Evolutionary conservation across 2,113 vertebrate species (phyloP).

Genomic region (Paramormyrops kingsleyae): DNA sequence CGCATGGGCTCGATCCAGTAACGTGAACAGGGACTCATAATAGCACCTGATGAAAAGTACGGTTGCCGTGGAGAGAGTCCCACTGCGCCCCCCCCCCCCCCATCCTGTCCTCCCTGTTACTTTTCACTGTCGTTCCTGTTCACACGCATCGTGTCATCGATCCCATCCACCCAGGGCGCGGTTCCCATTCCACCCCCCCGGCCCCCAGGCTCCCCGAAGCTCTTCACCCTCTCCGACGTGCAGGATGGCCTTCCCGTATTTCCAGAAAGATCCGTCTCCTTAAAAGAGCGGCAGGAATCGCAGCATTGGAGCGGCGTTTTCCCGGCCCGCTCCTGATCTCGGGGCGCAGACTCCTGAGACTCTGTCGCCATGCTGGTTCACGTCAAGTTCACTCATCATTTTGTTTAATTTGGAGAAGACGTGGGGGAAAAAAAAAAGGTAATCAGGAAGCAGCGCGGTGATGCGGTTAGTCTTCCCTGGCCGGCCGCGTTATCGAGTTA

Average conservation of each 20-base stretch:
- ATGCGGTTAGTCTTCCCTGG: conserved; percentile 3
- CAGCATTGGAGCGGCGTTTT: conserved; percentile 73
- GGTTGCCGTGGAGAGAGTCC: conserved; percentile 68
- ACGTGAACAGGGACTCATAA: conserved; percentile 72
- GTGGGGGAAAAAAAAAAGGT: conserved; percentile 43
- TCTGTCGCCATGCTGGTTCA: conserved; percentile 60
- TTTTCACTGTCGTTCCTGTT: neutral
- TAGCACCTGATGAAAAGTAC: conserved; percentile 82
- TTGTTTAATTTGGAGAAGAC: conserved; percentile 78
- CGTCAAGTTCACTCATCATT: conserved; percentile 24
- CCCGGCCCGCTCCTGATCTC: conserved; percentile 73
- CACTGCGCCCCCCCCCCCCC: conserved; percentile 50
- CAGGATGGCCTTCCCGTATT: neutral
- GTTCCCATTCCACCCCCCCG: neutral
- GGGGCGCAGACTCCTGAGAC: conserved; percentile 89
- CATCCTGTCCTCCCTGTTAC: conserved; percentile 22
- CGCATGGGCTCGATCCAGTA: conserved; percentile 61
- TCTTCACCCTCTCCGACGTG: neutral
- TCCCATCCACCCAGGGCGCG: neutral
- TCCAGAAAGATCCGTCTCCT: conserved; percentile 33
- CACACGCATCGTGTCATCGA: neutral
- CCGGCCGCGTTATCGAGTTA: neutral
- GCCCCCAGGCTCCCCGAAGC: neutral
- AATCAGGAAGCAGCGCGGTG: conserved; percentile 43
- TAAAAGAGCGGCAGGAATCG: conserved; percentile 57